A percentile compares a stretch with the other conserved stretches of the same genome.
Conservation (phyloP, 2,888 invertebrate species). For the Troides oblongomaculatus region DNA sequence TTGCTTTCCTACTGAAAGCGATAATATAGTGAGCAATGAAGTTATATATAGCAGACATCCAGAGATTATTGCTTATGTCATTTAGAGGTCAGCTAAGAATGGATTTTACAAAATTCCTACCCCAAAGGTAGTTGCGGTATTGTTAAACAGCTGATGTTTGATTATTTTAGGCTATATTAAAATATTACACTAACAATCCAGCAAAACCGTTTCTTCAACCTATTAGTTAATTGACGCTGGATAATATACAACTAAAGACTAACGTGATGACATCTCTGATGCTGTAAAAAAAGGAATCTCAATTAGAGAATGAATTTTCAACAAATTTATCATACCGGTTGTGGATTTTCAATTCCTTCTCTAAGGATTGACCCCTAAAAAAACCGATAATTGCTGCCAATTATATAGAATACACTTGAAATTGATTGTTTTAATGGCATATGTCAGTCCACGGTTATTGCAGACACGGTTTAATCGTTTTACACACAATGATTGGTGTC, state of each 20-base stretch:
- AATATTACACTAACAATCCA: too few species aligned
- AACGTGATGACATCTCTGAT: not conserved
- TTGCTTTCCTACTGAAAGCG: too few species aligned
- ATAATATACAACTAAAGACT: not conserved
- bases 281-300: not conserved
- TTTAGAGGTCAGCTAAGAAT: too few species aligned
- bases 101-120: too few species aligned
- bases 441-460: conserved; percentile 32
- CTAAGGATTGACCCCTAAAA: conserved; percentile 4
- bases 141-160: too few species aligned
- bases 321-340: not conserved
- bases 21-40: too few species aligned
- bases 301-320: not conserved
- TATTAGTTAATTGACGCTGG: not conserved
- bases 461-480: conserved; percentile 31
- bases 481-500: conserved; percentile 38
- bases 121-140: too few species aligned
- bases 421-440: conserved; percentile 30
- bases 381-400: conserved; percentile 20
- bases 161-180: too few species aligned
- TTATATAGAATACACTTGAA: conserved; percentile 15
- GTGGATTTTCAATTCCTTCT: too few species aligned
- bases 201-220: too few species aligned
- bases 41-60: too few species aligned
- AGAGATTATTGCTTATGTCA: too few species aligned